Conservation (phyloP, 2,113 vertebrate species). For the Ameiurus melas region DNA sequence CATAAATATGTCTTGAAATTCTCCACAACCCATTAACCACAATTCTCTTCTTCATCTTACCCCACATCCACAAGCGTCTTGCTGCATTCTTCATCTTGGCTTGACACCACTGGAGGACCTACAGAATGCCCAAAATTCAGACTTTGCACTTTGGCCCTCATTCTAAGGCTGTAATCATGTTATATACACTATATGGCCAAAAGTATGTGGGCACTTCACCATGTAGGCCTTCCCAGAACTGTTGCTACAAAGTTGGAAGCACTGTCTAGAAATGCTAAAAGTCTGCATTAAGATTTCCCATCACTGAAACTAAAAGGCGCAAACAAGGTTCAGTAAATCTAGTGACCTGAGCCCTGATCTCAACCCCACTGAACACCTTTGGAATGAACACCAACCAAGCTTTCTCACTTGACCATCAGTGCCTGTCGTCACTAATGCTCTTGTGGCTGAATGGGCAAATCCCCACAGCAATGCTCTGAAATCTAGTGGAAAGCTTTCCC, state of each 20-base stretch:
- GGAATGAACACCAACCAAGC: no score
- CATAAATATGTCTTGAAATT: neutral
- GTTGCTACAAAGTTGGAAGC: neutral
- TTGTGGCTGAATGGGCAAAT: neutral
- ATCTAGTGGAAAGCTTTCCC: neutral
- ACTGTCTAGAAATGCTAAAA: neutral
- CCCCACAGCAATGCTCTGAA: neutral
- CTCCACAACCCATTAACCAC: neutral
- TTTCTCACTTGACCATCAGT: neutral
- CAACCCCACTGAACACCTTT: neutral
- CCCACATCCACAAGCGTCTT: conserved; percentile 74
- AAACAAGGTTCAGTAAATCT: neutral
- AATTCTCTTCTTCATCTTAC: conserved; percentile 69
- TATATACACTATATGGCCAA: neutral
- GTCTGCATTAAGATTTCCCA: neutral
- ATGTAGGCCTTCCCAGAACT: neutral
- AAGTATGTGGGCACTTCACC: neutral
- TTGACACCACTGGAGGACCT: conserved; percentile 66
- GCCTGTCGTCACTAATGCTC: neutral
- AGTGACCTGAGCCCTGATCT: neutral
- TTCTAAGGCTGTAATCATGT: neutral
- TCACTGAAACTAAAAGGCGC: neutral
- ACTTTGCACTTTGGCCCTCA: neutral
- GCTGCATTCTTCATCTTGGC: conserved; percentile 76
- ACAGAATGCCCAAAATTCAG: conserved; percentile 23